Evolutionary conservation across 1,140 invertebrate species (phyloP).

Genomic region (Sycophila sp.): DNA sequence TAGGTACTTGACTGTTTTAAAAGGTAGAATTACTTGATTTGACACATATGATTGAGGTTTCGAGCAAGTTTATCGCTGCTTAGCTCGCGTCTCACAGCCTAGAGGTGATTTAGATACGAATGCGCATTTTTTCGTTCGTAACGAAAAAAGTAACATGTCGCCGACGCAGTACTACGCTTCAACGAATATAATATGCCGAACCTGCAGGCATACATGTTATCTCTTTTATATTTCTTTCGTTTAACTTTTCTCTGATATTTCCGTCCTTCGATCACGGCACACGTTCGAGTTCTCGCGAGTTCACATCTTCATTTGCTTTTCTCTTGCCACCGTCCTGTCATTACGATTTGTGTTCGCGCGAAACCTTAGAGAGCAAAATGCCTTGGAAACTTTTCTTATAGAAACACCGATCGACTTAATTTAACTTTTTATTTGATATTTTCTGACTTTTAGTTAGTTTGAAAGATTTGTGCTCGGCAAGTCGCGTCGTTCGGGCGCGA

Average conservation of each 20-base stretch:
- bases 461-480: conserved; percentile 31
- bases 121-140: conserved; percentile 41
- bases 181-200: conserved; percentile 35
- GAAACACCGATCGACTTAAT: not conserved
- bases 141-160: conserved; percentile 36
- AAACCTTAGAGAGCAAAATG: conserved; percentile 20
- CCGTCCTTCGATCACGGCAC: too few relatives aligned
- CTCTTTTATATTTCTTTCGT: conserved; percentile 21
- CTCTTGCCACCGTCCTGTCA: not conserved
- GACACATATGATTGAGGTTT: conserved; percentile 65
- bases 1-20: conserved; percentile 47
- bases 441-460: conserved; percentile 26
- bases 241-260: conserved; percentile 4
- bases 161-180: conserved; percentile 32
- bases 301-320: not conserved
- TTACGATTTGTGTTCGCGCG: conserved; percentile 2
- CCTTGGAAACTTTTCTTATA: conserved; percentile 7
- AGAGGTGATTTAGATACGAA: conserved; percentile 57
- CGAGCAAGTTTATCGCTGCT: conserved; percentile 60
- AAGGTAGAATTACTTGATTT: conserved; percentile 61
- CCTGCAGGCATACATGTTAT: conserved; percentile 38
- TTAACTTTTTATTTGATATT: not conserved
- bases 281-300: too few relatives aligned
- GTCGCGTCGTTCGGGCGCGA: conserved; percentile 13
- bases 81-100: conserved; percentile 64